Evolutionary conservation across 1,140 invertebrate genomes (phyloP).

Genomic region (Ganaspis sp.): DNA sequence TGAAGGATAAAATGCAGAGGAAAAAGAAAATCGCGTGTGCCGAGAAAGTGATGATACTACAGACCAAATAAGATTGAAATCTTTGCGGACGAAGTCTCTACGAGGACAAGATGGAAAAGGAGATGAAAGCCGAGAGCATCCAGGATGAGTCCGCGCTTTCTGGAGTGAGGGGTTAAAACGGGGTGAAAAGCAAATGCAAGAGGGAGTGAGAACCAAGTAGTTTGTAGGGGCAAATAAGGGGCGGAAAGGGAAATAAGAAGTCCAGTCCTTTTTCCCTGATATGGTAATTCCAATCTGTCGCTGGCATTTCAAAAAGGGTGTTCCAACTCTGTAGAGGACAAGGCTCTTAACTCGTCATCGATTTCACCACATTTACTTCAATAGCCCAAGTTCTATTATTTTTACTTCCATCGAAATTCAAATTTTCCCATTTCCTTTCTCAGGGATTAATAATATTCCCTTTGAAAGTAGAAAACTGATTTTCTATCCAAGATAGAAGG

Average conservation of each 20-base stretch:
- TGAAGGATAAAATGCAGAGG: constrained; percentile 48
- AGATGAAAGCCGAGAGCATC: constrained; percentile 52
- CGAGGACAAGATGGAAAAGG: constrained; percentile 59
- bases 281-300: constrained; percentile 73
- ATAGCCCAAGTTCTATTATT: constrained; percentile 51
- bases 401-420: constrained; percentile 39
- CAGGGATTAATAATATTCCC: background rate
- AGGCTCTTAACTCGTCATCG: constrained; percentile 51
- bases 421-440: constrained; percentile 49
- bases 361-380: constrained; percentile 45
- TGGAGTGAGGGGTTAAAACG: constrained; percentile 27
- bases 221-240: constrained; percentile 15
- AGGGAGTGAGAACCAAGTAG: constrained; percentile 40
- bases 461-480: too few species aligned
- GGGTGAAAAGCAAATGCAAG: constrained; percentile 35
- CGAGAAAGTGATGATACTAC: constrained; percentile 56
- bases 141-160: constrained; percentile 14
- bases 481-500: too few species aligned
- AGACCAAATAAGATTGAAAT: constrained; percentile 68
- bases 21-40: constrained; percentile 36
- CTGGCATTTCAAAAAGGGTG: constrained; percentile 63
- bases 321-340: constrained; percentile 42
- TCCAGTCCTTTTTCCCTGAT: constrained; percentile 65
- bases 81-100: constrained; percentile 62
- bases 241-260: constrained; percentile 67